Conservation (phyloP, 2,888 invertebrate species). For the Calameuta filiformis region DNA sequence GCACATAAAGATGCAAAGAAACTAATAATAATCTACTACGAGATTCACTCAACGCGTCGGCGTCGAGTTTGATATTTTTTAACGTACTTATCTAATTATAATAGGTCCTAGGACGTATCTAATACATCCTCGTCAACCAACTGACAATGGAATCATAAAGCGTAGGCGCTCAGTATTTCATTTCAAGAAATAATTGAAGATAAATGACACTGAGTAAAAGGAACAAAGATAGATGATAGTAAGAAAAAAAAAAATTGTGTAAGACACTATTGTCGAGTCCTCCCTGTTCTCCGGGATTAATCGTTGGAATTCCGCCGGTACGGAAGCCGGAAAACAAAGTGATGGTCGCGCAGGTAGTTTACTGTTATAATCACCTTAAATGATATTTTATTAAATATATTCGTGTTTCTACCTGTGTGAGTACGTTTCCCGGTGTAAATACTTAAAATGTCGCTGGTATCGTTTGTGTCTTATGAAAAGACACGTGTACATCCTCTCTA, state of each 20-base stretch:
- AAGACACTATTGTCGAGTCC: slow-evolving; percentile 38
- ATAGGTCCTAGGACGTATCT: background rate
- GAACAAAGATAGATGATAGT: slow-evolving; percentile 28
- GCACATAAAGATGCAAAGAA: slow-evolving; percentile 32
- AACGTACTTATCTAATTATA: background rate
- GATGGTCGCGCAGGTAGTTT: slow-evolving; percentile 43
- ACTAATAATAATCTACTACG: background rate
- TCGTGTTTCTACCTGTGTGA: slow-evolving; percentile 38
- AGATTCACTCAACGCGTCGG: background rate
- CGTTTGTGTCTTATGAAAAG: background rate
- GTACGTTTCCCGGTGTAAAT: background rate
- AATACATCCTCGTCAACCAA: background rate
- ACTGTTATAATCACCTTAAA: slow-evolving; percentile 22
- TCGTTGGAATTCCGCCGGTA: slow-evolving; percentile 43
- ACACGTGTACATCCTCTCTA: background rate
- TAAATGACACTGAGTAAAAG: slow-evolving; percentile 5
- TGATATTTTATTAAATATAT: slow-evolving; percentile 42
- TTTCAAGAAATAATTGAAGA: background rate
- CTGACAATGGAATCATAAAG: background rate
- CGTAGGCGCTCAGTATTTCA: background rate
- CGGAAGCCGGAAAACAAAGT: slow-evolving; percentile 45
- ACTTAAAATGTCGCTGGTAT: background rate
- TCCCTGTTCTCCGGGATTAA: slow-evolving; percentile 47
- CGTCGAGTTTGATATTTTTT: background rate
- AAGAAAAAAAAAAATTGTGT: background rate